A percentile compares a stretch with the other conserved stretches of the same genome.
These are phyloP conservation scores for Calliopsis andreniformis DNA, from an alignment of 1,140 invertebrate species.

Conservation along the genomic window DNA sequence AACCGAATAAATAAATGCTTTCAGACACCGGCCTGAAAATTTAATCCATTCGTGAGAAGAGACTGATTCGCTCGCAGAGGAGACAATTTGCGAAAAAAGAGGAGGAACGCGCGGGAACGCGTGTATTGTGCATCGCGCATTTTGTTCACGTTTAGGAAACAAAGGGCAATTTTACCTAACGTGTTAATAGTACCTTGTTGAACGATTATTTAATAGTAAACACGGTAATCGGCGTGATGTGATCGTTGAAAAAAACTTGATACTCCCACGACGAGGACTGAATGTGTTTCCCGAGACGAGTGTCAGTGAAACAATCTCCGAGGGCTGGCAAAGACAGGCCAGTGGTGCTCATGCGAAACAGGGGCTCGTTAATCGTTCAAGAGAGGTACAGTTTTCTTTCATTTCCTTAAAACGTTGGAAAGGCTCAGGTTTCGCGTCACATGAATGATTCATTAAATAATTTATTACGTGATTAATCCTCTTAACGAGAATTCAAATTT, in stretches of 20 bases:
- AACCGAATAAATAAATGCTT: constrained; percentile 25
- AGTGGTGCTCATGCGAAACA: constrained; percentile 19
- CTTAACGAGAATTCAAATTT: no score
- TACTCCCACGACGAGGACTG: constrained; percentile 29
- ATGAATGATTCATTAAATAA: no score
- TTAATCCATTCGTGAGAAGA: neutral
- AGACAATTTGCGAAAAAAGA: neutral
- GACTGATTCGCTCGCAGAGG: neutral
- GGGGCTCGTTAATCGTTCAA: neutral
- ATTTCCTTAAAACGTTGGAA: constrained; percentile 31
- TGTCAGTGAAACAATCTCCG: constrained; percentile 47
- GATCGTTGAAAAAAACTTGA: constrained; percentile 17
- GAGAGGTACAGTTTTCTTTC: constrained; percentile 5
- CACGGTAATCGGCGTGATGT: neutral
- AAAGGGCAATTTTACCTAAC: no score
- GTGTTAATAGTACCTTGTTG: neutral
- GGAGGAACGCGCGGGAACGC: neutral
- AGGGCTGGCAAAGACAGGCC: constrained; percentile 34
- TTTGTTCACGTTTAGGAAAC: neutral
- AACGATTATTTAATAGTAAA: constrained; percentile 13
- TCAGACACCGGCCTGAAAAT: constrained; percentile 6
- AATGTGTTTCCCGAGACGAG: constrained; percentile 44
- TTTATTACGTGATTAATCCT: no score
- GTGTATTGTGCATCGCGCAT: no score
- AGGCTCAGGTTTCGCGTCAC: neutral